These are phyloP conservation scores for Magallana angulata DNA, from an alignment of 1,140 invertebrate genomes.

Conservation along the genomic window DNA sequence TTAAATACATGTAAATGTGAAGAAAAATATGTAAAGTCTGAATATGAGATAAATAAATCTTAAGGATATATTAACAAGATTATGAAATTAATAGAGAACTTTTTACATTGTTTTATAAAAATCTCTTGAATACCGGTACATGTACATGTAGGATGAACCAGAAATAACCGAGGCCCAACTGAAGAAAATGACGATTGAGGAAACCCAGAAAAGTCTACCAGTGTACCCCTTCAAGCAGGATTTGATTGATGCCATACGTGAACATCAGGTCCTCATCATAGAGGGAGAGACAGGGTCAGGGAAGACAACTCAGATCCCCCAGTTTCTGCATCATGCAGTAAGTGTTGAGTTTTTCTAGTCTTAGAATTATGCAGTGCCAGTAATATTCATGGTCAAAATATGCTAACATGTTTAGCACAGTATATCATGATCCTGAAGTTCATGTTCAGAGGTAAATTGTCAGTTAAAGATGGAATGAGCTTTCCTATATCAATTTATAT, in stretches of 20 bases:
- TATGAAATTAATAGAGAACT: too few species aligned
- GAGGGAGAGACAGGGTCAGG: constrained; percentile 98
- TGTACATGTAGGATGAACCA: constrained; percentile 71
- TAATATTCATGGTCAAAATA: background rate
- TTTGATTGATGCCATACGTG: constrained; percentile 91
- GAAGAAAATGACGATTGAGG: constrained; percentile 91
- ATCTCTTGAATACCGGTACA: too few species aligned
- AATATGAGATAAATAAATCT: too few species aligned
- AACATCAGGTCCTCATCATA: constrained; percentile 96
- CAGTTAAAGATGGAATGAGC: too few species aligned
- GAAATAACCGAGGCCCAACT: constrained; percentile 82
- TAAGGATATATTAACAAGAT: too few species aligned
- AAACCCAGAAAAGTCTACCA: constrained; percentile 95
- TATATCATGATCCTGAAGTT: background rate
- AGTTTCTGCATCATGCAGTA: constrained; percentile 96
- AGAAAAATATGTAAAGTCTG: too few species aligned
- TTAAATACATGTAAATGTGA: too few species aligned
- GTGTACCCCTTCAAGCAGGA: constrained; percentile 96
- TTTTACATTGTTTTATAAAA: too few species aligned
- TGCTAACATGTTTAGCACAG: background rate
- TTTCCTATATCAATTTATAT: too few species aligned
- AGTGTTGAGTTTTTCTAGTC: constrained; percentile 75
- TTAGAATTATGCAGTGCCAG: background rate
- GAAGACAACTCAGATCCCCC: constrained; percentile 99
- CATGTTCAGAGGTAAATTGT: too few species aligned